Evolutionary conservation across 2,797 vertebrate genomes (phyloP), one percentile per base, ranked within the genome.

Genomic region (Mormyrops boulengeri): DNA sequence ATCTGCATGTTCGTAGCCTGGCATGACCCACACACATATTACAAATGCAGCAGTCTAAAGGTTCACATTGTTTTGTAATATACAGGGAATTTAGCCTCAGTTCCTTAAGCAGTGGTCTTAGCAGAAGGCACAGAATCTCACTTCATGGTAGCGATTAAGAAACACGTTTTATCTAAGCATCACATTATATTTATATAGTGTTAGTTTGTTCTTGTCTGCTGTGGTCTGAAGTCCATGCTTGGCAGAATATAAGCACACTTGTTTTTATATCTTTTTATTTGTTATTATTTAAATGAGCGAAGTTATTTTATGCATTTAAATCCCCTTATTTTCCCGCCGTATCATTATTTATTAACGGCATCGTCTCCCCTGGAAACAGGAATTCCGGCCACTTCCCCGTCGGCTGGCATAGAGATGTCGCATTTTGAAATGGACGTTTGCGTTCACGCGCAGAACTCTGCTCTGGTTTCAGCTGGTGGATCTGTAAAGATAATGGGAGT

Each of bases 121-220:
- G 14, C 77, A 93, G 73, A 89, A 73, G 91, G 47, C 47, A 50
- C 9, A 85, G 9, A 12, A 34, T 69, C 26, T 69, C 26, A 34
- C 62, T 69, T 69, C 26, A 69, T 69, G 62, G 62, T 57, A 50
- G 49, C 3, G 17, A 55, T 11, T 88, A 92, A 90, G 89, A 90
- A 93, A 92, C 93, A 62, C 22, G 17, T 14, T 49, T 62, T 85
- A 85, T 38, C 82, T 52, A 66, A 91, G 89, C 90, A 89, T 91
- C 30, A 89, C 88, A 90, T 92, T 91, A 62, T 88, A 91, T 92
- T 91, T 91, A 90, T 91, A 92, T 92, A 91, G 89, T 88, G 88
- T 91, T 92, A 93, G 93, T 30, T 77, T 60, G 85, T 92, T 88
- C 92, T 92, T 88, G 90, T 91, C 47, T 94, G 93, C 89, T 94